phyloP scores from a whole-genome alignment of 1,140 invertebrate species.

The Trinorchestia longiramus region DNA sequence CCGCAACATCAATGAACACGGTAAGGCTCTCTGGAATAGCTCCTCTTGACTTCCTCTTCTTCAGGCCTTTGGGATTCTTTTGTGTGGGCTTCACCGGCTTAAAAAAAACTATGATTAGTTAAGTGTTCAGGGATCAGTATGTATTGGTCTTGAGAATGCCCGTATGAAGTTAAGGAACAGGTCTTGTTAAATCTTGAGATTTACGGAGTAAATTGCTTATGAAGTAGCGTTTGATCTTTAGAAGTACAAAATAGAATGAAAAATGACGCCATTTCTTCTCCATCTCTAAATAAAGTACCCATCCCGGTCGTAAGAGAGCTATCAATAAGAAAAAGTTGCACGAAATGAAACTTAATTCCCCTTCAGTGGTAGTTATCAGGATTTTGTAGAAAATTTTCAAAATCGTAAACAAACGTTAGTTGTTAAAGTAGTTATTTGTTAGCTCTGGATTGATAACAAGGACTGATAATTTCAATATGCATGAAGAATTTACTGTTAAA shows the following conservation, averaged over 20 bases:
- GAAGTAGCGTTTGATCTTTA: background rate
- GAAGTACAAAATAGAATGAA: background rate
- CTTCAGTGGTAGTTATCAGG: no score
- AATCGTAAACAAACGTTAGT: no score
- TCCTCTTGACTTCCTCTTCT: background rate
- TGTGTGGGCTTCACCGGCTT: background rate
- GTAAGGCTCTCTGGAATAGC: background rate
- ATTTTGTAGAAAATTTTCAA: no score
- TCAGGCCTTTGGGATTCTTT: background rate
- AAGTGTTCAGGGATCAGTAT: background rate
- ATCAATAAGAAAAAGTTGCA: no score
- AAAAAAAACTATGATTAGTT: background rate
- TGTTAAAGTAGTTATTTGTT: no score
- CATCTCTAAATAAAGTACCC: no score
- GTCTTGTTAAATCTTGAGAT: background rate
- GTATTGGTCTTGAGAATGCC: background rate
- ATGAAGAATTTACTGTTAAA: no score
- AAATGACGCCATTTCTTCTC: background rate
- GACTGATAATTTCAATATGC: no score
- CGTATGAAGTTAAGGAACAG: no score
- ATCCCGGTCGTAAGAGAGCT: no score
- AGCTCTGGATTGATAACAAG: no score
- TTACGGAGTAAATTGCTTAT: background rate
- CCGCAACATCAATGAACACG: constrained; percentile 51
- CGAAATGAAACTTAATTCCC: no score